A percentile compares a stretch with the other conserved stretches of the same genome.
Conservation (phyloP, 2,888 invertebrate species). For the Mesopsocus fuscifrons region DNA sequence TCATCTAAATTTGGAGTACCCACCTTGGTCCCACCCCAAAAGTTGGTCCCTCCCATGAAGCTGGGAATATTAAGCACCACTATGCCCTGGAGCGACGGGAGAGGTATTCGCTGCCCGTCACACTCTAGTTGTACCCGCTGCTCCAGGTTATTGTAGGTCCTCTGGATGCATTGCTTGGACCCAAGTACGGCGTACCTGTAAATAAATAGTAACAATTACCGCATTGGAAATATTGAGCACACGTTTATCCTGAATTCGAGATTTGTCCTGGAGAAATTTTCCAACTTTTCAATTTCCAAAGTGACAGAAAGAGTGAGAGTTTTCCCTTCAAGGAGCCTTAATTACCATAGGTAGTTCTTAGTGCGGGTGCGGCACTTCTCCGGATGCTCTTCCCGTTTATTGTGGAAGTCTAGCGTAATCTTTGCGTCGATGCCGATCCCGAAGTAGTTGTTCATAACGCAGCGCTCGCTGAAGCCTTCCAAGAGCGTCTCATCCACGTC, state of each 20-base stretch:
- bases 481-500: conserved; percentile 75
- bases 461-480: conserved; percentile 80
- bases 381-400: conserved; percentile 91
- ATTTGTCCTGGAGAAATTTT: too few relatives aligned
- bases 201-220: not conserved
- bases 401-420: conserved; percentile 90
- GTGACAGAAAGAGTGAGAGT: not conserved
- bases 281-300: too few relatives aligned
- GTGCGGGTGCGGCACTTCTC: conserved; percentile 89
- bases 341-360: conserved; percentile 90
- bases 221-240: too few relatives aligned
- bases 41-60: conserved; percentile 97
- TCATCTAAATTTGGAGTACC: too few relatives aligned
- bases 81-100: conserved; percentile 90
- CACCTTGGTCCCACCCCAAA: conserved; percentile 91
- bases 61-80: conserved; percentile 93
- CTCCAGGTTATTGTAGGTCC: conserved; percentile 89
- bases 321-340: conserved; percentile 5
- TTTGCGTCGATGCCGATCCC: conserved; percentile 97
- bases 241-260: too few relatives aligned
- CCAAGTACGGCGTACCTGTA: conserved; percentile 48
- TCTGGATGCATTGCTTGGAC: conserved; percentile 64
- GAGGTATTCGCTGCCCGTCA: conserved; percentile 85
- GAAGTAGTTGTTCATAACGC: conserved; percentile 98
- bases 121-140: conserved; percentile 90